Conservation (phyloP, 2,113 vertebrate genomes). For the Hypanus sabinus region DNA sequence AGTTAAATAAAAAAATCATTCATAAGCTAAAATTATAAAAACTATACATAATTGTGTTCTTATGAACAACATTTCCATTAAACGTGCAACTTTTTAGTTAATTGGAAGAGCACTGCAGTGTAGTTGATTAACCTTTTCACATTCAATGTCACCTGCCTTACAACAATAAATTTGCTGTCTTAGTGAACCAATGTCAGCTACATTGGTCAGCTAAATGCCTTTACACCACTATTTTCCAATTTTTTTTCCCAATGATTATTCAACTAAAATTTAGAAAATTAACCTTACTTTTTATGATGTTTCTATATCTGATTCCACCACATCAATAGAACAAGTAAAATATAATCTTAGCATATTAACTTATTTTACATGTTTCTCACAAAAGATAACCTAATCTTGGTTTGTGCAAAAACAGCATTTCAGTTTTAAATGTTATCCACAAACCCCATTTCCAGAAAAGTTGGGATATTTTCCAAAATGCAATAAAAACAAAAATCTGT, state of each 20-base stretch:
- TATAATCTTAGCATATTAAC: not conserved
- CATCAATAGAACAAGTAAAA: not conserved
- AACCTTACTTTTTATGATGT: not conserved
- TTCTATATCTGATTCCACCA: not conserved
- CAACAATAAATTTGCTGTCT: not conserved
- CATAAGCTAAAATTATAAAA: not conserved
- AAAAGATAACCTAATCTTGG: not conserved
- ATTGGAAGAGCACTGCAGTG: not conserved
- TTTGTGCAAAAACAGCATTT: not conserved
- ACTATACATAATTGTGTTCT: not conserved
- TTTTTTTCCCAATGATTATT: not conserved
- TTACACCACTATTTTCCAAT: not conserved
- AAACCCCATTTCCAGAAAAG: too few relatives aligned
- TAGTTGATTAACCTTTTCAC: not conserved
- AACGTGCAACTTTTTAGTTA: not conserved
- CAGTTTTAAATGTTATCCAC: not conserved
- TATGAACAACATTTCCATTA: not conserved
- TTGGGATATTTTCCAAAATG: too few relatives aligned
- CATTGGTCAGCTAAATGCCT: too few relatives aligned
- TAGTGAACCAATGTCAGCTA: not conserved
- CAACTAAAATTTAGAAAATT: not conserved
- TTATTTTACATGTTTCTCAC: slow-evolving; percentile 5
- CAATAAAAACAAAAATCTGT: too few relatives aligned
- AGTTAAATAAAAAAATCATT: not conserved
- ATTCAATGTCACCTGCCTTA: not conserved